A percentile compares a stretch with the other conserved stretches of the same genome.
These are phyloP conservation scores for Limnephilus marmoratus DNA, from an alignment of 2,888 invertebrate genomes.

Conservation along the genomic window DNA sequence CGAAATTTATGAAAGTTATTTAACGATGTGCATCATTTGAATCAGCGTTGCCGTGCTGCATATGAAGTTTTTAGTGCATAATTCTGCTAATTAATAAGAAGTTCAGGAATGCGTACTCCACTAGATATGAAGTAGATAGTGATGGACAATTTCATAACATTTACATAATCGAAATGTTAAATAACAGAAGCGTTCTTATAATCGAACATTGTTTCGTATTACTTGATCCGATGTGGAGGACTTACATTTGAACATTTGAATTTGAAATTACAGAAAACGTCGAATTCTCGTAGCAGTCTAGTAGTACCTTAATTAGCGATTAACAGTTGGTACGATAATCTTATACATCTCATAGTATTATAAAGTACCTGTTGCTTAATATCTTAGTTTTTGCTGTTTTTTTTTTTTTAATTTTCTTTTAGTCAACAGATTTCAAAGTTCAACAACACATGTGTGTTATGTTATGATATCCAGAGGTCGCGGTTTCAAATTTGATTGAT, in stretches of 20 bases:
- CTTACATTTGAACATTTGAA: too few species aligned
- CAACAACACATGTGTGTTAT: too few species aligned
- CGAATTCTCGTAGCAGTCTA: too few species aligned
- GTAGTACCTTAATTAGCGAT: background rate
- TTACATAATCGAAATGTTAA: background rate
- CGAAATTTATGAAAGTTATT: slow-evolving; percentile 2
- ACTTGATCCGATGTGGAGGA: background rate
- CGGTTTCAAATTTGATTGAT: too few species aligned
- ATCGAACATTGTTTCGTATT: background rate
- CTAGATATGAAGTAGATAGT: background rate
- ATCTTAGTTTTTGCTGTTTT: too few species aligned
- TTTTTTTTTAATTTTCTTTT: too few species aligned
- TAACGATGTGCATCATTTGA: background rate
- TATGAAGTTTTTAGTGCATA: background rate
- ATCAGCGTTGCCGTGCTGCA: background rate
- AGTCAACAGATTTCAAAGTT: too few species aligned
- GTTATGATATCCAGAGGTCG: too few species aligned
- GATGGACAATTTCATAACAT: background rate
- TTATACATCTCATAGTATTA: background rate
- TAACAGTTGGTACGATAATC: background rate
- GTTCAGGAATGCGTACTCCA: background rate
- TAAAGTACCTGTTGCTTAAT: too few species aligned
- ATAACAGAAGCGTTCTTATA: background rate
- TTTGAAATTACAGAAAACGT: too few species aligned
- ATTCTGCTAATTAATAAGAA: background rate